Conservation (phyloP, 2,888 invertebrate species). For the Timema podura region DNA sequence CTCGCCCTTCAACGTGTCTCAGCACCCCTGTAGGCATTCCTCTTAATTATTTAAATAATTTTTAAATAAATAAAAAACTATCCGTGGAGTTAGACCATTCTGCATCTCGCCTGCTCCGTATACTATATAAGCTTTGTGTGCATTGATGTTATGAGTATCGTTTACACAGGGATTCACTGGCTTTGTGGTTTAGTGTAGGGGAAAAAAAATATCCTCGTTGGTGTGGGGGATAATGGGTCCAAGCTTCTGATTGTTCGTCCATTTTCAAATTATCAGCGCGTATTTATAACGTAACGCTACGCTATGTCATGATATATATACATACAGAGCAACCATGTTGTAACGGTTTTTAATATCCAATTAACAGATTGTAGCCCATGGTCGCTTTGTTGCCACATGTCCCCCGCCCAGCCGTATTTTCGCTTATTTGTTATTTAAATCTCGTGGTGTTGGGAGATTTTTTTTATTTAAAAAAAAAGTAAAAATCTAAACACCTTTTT, state of each 20-base stretch:
- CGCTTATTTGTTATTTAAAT: constrained; percentile 17
- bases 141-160: constrained; percentile 26
- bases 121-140: constrained; percentile 16
- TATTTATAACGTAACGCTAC: constrained; percentile 1
- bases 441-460: too few relatives aligned
- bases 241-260: constrained; percentile 24
- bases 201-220: neutral
- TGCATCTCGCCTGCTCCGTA: too few relatives aligned
- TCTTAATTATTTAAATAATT: too few relatives aligned
- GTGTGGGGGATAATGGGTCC: constrained; percentile 8
- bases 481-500: constrained; percentile 17
- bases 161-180: constrained; percentile 25
- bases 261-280: constrained; percentile 26
- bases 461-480: neutral
- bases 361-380: constrained; percentile 9
- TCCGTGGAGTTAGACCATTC: too few relatives aligned
- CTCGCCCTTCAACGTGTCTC: too few relatives aligned
- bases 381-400: constrained; percentile 10
- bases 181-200: constrained; percentile 7
- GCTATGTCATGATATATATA: neutral
- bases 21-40: too few relatives aligned
- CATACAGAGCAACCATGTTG: neutral
- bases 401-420: neutral
- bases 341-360: constrained; percentile 14
- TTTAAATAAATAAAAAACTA: too few relatives aligned